phyloP scores from a whole-genome alignment of 35 echinoderm and acorn worm genomes.

The Strongylocentrotus purpuratus region DNA sequence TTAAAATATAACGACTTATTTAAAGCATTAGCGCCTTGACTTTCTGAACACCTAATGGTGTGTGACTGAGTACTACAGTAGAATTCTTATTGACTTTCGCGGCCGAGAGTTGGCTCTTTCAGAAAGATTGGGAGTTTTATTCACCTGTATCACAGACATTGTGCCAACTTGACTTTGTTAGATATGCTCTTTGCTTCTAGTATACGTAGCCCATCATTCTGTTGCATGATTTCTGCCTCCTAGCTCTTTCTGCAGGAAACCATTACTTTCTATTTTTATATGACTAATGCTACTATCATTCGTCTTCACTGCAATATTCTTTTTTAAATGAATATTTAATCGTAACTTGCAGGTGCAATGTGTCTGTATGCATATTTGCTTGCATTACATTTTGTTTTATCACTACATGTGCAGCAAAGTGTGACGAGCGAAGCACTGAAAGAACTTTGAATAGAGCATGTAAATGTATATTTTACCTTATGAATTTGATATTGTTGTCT shows the following conservation, averaged over 20 bases:
- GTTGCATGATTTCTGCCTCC: background rate
- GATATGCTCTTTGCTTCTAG: background rate
- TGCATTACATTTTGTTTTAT: background rate
- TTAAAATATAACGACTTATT: background rate
- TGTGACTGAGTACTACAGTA: background rate
- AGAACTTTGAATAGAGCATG: background rate
- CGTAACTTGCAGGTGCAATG: background rate
- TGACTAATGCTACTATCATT: background rate
- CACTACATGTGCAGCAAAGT: background rate
- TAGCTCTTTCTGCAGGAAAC: background rate
- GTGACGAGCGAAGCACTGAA: background rate
- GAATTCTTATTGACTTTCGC: background rate
- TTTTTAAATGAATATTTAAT: background rate
- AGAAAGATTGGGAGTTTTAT: background rate
- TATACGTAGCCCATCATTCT: background rate
- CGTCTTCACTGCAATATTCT: background rate
- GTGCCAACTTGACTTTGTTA: background rate
- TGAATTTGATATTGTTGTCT: background rate
- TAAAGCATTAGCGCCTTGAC: background rate
- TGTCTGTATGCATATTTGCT: too few relatives aligned
- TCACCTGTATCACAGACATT: background rate
- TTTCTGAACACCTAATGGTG: background rate
- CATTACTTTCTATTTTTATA: background rate
- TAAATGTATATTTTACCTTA: background rate
- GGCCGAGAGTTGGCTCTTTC: background rate